Conservation (phyloP, 2,113 vertebrate species). For the Todiramphus chloris region DNA sequence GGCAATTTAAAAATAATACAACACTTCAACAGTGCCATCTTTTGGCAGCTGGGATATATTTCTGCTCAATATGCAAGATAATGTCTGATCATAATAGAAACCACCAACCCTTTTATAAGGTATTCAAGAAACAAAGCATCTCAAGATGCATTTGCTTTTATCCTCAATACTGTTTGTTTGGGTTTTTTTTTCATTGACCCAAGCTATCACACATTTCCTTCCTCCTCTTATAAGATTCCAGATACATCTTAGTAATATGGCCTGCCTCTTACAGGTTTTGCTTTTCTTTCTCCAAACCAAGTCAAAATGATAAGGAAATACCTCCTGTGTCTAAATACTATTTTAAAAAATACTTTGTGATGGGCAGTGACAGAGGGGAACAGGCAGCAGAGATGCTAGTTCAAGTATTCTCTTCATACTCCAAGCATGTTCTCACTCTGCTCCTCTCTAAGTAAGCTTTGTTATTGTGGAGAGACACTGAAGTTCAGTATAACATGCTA, state of each 20-base stretch:
- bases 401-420: background rate
- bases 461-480: background rate
- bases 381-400: background rate
- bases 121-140: background rate
- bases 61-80: background rate
- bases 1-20: background rate
- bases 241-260: background rate
- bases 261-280: background rate
- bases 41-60: constrained; percentile 34
- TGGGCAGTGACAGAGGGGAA: background rate
- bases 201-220: background rate
- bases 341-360: background rate
- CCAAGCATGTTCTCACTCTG: background rate
- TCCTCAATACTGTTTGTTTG: background rate
- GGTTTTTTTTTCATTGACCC: background rate
- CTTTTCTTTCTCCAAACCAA: background rate
- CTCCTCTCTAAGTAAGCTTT: background rate
- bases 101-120: background rate
- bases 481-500: background rate
- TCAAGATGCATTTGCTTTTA: background rate
- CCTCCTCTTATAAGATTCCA: background rate
- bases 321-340: background rate
- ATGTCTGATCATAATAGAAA: background rate
- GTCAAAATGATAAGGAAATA: background rate
- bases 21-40: constrained; percentile 78